Conservation (phyloP, 2,797 vertebrate species). For the Bryconaethiops microstoma region DNA sequence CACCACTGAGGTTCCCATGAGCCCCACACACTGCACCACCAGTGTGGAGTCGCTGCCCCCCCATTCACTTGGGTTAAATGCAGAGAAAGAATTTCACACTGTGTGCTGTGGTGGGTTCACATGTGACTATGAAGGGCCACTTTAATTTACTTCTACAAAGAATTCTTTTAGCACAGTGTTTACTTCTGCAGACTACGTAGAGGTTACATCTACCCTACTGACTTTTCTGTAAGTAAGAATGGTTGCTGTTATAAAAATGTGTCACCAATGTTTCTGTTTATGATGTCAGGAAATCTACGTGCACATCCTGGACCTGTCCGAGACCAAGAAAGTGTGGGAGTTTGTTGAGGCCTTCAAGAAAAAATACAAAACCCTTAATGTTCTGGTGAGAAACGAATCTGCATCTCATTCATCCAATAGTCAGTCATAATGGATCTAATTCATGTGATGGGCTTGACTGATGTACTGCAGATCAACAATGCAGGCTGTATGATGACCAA, state of each 20-base stretch:
- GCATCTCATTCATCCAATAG: neutral
- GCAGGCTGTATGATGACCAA: conserved; percentile 79
- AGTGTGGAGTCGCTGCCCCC: too few species aligned
- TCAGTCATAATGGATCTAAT: neutral
- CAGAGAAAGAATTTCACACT: too few species aligned
- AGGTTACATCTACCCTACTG: neutral
- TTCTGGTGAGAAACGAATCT: conserved; percentile 70
- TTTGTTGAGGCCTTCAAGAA: conserved; percentile 81
- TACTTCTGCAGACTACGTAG: neutral
- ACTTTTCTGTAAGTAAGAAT: neutral
- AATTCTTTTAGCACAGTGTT: too few species aligned
- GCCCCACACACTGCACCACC: too few species aligned
- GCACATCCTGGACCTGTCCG: conserved; percentile 80
- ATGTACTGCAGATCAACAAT: conserved; percentile 77
- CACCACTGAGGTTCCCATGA: too few species aligned
- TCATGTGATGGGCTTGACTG: neutral
- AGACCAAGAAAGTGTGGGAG: conserved; percentile 84
- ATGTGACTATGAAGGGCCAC: too few species aligned
- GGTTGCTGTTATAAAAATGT: neutral
- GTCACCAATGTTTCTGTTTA: neutral
- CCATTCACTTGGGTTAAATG: too few species aligned
- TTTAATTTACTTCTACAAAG: too few species aligned
- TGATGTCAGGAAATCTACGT: conserved; percentile 76
- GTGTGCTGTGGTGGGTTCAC: too few species aligned
- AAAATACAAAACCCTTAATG: conserved; percentile 80